These are phyloP conservation scores for Cephonodes hylas DNA, from an alignment of 2,888 invertebrate species.

Conservation along the genomic window DNA sequence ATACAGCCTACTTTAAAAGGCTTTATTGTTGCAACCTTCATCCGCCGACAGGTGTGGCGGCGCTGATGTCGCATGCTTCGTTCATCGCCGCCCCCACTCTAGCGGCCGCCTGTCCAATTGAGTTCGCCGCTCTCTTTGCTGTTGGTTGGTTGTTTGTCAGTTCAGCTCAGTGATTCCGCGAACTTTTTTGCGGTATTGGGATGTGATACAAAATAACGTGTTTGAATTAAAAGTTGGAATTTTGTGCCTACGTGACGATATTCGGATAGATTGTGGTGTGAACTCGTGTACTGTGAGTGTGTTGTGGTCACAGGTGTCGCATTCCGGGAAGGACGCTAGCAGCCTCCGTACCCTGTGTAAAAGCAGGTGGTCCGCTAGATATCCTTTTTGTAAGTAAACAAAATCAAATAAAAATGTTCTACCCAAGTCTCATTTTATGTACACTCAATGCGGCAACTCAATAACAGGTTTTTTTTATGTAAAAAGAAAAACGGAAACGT, in stretches of 20 bases:
- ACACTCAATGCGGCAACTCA: neutral
- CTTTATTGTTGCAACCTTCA: constrained; percentile 34
- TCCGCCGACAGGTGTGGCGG: constrained; percentile 58
- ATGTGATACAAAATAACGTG: constrained; percentile 34
- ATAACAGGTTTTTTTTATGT: neutral
- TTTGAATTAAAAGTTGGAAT: constrained; percentile 22
- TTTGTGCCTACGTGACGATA: constrained; percentile 18
- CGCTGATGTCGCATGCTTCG: constrained; percentile 43
- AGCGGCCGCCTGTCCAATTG: constrained; percentile 41
- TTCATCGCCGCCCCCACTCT: constrained; percentile 35
- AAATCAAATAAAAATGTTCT: neutral
- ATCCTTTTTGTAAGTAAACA: constrained; percentile 48
- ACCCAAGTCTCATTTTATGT: neutral
- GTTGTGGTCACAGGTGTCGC: constrained; percentile 73
- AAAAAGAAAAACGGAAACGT: neutral
- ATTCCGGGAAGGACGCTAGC: constrained; percentile 69
- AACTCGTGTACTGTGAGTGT: constrained; percentile 56
- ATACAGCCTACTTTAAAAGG: constrained; percentile 12
- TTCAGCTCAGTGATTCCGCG: constrained; percentile 46
- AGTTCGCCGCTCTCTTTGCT: constrained; percentile 55
- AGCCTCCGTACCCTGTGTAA: constrained; percentile 60
- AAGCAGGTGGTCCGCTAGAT: constrained; percentile 64
- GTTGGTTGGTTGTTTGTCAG: constrained; percentile 29
- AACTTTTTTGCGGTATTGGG: constrained; percentile 55
- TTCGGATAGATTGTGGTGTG: constrained; percentile 38